phyloP scores from a whole-genome alignment of 2,113 vertebrate species.

The Arvicanthis niloticus region DNA sequence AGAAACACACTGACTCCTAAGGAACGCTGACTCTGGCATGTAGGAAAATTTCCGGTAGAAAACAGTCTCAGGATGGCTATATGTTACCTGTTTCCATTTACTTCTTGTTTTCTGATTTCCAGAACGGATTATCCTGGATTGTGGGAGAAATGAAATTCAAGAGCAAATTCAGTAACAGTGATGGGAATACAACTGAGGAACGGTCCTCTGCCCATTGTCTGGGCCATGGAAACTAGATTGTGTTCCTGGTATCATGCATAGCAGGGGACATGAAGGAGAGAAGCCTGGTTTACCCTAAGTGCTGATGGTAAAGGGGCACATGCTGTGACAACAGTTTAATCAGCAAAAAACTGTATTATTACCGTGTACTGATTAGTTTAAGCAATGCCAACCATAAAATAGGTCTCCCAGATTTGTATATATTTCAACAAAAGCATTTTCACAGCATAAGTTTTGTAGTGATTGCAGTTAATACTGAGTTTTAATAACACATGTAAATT shows the following conservation, averaged over 20 bases:
- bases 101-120: background rate
- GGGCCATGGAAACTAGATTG: background rate
- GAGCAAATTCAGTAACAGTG: background rate
- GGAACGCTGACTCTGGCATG: background rate
- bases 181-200: background rate
- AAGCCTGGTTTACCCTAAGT: background rate
- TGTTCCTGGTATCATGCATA: background rate
- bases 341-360: background rate
- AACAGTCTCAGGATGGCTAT: background rate
- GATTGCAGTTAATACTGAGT: background rate
- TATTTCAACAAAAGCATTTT: background rate
- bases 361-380: background rate
- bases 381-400: constrained; percentile 44
- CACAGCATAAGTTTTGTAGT: background rate
- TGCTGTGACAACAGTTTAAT: background rate
- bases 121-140: background rate
- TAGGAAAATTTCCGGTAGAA: background rate
- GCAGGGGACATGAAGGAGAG: no score
- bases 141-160: background rate
- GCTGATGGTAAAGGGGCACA: background rate
- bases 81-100: background rate
- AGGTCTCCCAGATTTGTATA: background rate
- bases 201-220: rapidly evolving
- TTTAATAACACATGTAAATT: background rate
- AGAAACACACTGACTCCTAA: background rate